These are phyloP conservation scores for Apodemia mormo DNA, from an alignment of 2,888 invertebrate genomes.

Conservation along the genomic window DNA sequence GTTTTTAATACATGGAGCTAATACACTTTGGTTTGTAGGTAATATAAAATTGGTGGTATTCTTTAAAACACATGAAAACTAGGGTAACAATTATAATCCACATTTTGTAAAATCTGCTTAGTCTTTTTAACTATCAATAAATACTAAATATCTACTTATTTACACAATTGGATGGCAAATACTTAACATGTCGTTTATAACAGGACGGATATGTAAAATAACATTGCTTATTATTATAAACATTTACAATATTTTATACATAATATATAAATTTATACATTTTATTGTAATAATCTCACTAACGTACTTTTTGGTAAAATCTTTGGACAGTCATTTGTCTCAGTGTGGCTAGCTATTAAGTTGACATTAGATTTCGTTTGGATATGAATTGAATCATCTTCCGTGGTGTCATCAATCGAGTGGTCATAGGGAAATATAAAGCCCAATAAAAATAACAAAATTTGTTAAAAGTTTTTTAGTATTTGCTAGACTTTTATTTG, in stretches of 20 bases:
- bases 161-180: constrained; percentile 29
- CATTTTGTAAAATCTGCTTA: not conserved
- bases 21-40: too few relatives aligned
- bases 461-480: too few relatives aligned
- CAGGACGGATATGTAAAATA: constrained; percentile 58
- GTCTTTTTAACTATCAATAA: not conserved
- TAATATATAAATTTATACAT: not conserved
- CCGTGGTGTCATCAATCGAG: too few relatives aligned
- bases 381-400: too few relatives aligned
- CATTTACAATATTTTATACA: not conserved
- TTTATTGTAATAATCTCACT: constrained; percentile 10
- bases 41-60: too few relatives aligned
- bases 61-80: not conserved
- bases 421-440: too few relatives aligned
- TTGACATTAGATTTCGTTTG: too few relatives aligned
- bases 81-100: not conserved
- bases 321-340: not conserved
- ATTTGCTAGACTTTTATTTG: too few relatives aligned
- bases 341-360: not conserved
- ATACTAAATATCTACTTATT: constrained; percentile 16
- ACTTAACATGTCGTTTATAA: constrained; percentile 57
- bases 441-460: too few relatives aligned
- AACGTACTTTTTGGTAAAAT: not conserved
- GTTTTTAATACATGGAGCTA: too few relatives aligned
- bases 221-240: not conserved